Conservation (phyloP, 2,113 vertebrate species). For the Synodontis membranacea region DNA sequence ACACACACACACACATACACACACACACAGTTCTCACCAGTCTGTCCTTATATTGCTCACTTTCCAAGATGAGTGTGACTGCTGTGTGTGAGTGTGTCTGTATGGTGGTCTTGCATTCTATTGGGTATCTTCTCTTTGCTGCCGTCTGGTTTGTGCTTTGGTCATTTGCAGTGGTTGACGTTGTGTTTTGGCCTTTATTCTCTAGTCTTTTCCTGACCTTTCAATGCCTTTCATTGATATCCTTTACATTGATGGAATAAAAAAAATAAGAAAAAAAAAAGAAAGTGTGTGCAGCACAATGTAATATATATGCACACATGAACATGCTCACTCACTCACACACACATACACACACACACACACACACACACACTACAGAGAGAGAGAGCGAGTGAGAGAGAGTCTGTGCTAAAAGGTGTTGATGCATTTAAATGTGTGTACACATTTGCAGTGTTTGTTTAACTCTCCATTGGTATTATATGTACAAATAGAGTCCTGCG, state of each 20-base stretch:
- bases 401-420: conserved; percentile 26
- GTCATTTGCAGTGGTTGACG: conserved; percentile 45
- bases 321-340: conserved; percentile 19
- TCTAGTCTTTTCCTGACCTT: conserved; percentile 36
- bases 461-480: conserved; percentile 20
- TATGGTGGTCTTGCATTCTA: conserved; percentile 39
- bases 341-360: conserved; percentile 8
- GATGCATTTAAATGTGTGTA: conserved; percentile 28
- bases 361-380: background rate
- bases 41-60: conserved; percentile 24
- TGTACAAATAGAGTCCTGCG: conserved; percentile 11
- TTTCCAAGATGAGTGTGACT: conserved; percentile 33
- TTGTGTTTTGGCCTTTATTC: conserved; percentile 60
- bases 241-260: conserved; percentile 37
- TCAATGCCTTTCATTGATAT: conserved; percentile 34
- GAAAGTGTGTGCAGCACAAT: conserved; percentile 49
- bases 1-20: conserved; percentile 27
- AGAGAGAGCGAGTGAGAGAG: conserved; percentile 1
- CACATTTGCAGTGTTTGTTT: conserved; percentile 28
- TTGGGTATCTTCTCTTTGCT: conserved; percentile 49
- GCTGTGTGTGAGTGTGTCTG: conserved; percentile 23
- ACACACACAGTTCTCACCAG: conserved; percentile 33
- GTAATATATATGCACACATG: conserved; percentile 41
- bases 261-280: background rate
- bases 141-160: conserved; percentile 53